Evolutionary conservation across 2,888 invertebrate species (phyloP), one percentile per base, ranked within the genome.

Genomic region (Harpalus rufipes): DNA sequence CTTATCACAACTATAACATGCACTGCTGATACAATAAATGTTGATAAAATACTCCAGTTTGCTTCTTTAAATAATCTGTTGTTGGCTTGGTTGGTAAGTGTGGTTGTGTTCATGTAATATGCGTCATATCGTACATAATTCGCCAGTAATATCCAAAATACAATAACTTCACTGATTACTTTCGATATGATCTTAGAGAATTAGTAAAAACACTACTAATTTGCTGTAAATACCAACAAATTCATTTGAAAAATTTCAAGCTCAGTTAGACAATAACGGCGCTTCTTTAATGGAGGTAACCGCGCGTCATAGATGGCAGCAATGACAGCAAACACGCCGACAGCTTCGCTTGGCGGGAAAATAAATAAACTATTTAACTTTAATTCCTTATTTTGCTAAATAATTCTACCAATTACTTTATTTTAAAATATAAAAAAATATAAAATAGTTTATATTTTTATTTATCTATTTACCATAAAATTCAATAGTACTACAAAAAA

Each of bases 71-170:
- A 83, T 63, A 76, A 63, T 58, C 51, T 81, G 14, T 83, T 79
- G 79, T 85, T 68, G 80, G 85, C 85, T 85, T 85, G 85, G 72
- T 85, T 85, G 80, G 68, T 84, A 85, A 85, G 85, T 85, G 85
- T 85, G 85, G 79, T 80, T 84, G 86, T 86, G 86, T 86, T 87
- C 87, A 87, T 86, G 86, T 87, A 88, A 87, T 87, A 85, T 87
- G 87, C 87, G 88, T 87, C 88, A 87, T 86, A 86, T 58, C 86
- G 44, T 85, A 44, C 65, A 59, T 61, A 41, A 39, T 58, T 72
- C 41, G 41, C 16, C 56, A 83, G 39, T 16, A 74, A 83, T 72
- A 44, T 56, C 39, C 8, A 16, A 74, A 18, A 72, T 72, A 12
- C 12, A 21, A 44, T 51, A 74, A 44, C 56, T 56, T 78, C 25